Base-by-base conservation (phyloP, 2,888 invertebrate species). In the Ditylenchus weischeri region DNA sequence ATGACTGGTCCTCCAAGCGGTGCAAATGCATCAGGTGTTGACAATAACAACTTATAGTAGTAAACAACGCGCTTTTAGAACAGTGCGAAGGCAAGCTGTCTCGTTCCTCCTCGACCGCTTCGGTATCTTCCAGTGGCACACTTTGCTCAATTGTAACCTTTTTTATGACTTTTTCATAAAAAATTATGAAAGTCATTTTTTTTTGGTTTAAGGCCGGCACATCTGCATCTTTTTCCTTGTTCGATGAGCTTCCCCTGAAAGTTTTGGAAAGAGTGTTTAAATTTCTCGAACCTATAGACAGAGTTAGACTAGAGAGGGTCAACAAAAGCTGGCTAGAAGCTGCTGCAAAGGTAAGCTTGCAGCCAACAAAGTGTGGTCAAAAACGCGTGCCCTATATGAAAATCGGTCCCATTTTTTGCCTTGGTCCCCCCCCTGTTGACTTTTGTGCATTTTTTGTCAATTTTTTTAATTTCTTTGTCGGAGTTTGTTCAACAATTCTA, bases 261-360 rank as follows among this genome's bases (percentile, higher is more conserved):
- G 76, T 74, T n/a, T 62, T 82, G 8, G 71, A 75, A 35, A 57
- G 72, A n/a, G 71, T 83, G 10, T 70, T 83, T 21, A 68, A 77
- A 10, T 74, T 74, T 61, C 61, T 80, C n/a, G 72, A 73, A 0
- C 66, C 79, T 6, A 61, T 73, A 11, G 82, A 83, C 54, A 76
- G 80, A 43, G 73, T 83, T 19, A 70, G 78, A n/a, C 21, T 79
- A 15, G 83, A 83, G 69, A 68, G 81, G 29, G 78, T 79, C 23
- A 80, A 74, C 72, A 82, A 82, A 63, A 67, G 70, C 43, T 83
- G 77, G 74, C 74, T 80, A 66, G 83, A 83, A 63, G 71, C 73
- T 13, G 75, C 78, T 0, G 76, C 80, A 18, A 81, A 76, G 68
- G 77, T 77, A 70, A 19, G 35, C 13, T 54, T 11, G 2, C 29